Evolutionary conservation across 2,797 vertebrate genomes (phyloP).

Genomic region (Sternarchorhynchus goeldii): DNA sequence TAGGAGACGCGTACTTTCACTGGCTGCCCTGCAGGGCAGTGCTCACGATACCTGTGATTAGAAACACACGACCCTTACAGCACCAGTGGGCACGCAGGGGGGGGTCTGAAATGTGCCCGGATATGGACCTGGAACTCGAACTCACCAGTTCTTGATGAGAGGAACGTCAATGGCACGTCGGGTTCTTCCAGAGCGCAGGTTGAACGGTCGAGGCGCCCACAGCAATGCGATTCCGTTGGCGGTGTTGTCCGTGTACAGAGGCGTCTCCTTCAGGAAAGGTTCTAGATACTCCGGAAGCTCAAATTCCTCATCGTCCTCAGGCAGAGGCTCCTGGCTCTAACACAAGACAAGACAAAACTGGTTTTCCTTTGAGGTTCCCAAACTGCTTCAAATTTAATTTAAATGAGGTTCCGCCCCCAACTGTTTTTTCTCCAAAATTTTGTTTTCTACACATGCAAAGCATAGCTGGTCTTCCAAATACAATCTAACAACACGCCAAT

Average conservation of each 20-base stretch:
- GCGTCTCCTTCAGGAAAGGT: slow-evolving; percentile 96
- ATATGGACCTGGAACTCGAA: neutral
- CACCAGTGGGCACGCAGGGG: neutral
- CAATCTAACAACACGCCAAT: no score
- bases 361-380: no score
- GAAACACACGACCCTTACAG: neutral
- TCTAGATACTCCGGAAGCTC: slow-evolving; percentile 96
- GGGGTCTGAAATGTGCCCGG: no score
- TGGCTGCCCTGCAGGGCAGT: slow-evolving; percentile 97
- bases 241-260: slow-evolving; percentile 96
- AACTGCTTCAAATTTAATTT: no score
- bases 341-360: neutral
- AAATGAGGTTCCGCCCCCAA: no score
- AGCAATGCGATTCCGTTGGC: slow-evolving; percentile 97
- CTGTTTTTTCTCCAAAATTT: no score
- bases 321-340: slow-evolving; percentile 95
- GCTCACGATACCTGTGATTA: slow-evolving; percentile 91
- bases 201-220: slow-evolving; percentile 97
- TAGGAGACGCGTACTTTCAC: slow-evolving; percentile 99
- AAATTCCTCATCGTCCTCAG: slow-evolving; percentile 98
- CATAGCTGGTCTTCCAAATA: no score
- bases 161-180: slow-evolving; percentile 96
- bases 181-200: slow-evolving; percentile 93
- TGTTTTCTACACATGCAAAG: no score
- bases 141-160: slow-evolving; percentile 97